Evolutionary conservation across 2,113 vertebrate species (phyloP), one percentile per base, ranked within the genome.

Genomic region (Dicaeum eximium): DNA sequence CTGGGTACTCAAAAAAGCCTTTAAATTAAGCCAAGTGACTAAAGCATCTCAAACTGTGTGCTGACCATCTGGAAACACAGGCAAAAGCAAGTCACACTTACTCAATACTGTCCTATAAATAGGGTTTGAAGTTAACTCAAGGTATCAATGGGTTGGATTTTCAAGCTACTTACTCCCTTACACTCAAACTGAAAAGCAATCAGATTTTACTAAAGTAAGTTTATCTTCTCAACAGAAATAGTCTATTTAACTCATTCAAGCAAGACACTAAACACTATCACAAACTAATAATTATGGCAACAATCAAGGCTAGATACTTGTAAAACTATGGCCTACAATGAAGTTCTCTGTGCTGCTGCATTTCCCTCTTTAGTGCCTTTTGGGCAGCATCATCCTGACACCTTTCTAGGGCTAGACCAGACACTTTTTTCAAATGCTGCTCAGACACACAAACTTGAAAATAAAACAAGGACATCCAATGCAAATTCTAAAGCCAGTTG

Each of bases 371-470:
- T 3, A 57, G 17, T 19, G 47, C 13, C 33, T 73, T 65, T 24
- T 22, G 61, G 51, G 31, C 27, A 70, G 40, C 71, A n/a, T 21
- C n/a, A 23, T 15, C 54, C 51, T 42, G 27, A 42, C 13, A 30
- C 11, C n/a, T 7, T 5, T 1, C 21, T 7, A 17, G 0, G 1
- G 20, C 25, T 20, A 38, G 5, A 27, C 24, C 0, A 0, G 40
- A 17, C 8, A 14, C 7, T 23, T 18, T 25, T 15, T 44, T 12
- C 42, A 73, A 80, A 64, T 6, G 8, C 33, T 69, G 60, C 54
- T 45, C 47, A 72, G 20, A 84, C 6, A 33, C 38, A 11, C 42
- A 42, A 70, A 42, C 20, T 60, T 73, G 35, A 37, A 35, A 87
- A 54, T 5, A 57, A 54, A 74, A 66, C 16, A 50, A 90, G 25